Percentiles rank a stretch among this genome's conserved stretches.
phyloP scores from a whole-genome alignment of 35 echinoderm and acorn worm genomes.

The Anneissia japonica region DNA sequence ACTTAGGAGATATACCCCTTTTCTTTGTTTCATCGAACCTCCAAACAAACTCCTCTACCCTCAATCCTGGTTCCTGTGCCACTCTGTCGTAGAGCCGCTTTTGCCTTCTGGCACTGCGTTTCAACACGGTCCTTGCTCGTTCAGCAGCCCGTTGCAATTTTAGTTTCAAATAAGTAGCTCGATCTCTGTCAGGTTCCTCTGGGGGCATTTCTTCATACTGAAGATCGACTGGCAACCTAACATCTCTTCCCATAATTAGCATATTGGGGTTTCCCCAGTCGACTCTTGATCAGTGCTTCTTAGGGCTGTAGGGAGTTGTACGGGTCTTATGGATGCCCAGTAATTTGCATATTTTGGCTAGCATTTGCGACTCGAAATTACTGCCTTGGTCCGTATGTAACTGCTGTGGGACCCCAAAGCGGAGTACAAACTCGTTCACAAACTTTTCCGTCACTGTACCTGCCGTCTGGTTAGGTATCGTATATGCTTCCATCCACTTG shows the following conservation, averaged over 20 bases:
- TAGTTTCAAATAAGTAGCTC: too few relatives aligned
- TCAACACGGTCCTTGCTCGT: background rate
- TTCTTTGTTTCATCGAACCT: background rate
- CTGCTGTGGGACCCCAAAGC: constrained; percentile 39
- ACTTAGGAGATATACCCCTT: background rate
- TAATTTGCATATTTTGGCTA: constrained; percentile 48
- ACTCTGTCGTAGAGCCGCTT: constrained; percentile 20
- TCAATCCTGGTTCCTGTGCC: background rate
- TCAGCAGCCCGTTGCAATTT: background rate
- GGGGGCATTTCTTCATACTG: too few relatives aligned
- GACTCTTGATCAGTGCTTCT: constrained; percentile 45
- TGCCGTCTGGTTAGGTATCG: constrained; percentile 57
- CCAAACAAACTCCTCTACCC: constrained; percentile 33
- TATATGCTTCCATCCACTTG: constrained; percentile 58
- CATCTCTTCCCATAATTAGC: constrained; percentile 38
- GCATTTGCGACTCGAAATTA: constrained; percentile 54
- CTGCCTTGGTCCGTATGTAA: constrained; percentile 63
- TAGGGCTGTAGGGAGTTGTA: constrained; percentile 43
- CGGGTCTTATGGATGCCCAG: constrained; percentile 69
- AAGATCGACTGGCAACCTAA: too few relatives aligned
- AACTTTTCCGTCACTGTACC: constrained; percentile 37
- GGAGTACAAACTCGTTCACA: constrained; percentile 41
- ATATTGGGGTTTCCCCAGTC: constrained; percentile 33
- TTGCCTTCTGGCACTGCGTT: background rate
- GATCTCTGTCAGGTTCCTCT: too few relatives aligned